Base-by-base conservation (phyloP, 2,797 vertebrate species). In the Trematomus bernacchii region DNA sequence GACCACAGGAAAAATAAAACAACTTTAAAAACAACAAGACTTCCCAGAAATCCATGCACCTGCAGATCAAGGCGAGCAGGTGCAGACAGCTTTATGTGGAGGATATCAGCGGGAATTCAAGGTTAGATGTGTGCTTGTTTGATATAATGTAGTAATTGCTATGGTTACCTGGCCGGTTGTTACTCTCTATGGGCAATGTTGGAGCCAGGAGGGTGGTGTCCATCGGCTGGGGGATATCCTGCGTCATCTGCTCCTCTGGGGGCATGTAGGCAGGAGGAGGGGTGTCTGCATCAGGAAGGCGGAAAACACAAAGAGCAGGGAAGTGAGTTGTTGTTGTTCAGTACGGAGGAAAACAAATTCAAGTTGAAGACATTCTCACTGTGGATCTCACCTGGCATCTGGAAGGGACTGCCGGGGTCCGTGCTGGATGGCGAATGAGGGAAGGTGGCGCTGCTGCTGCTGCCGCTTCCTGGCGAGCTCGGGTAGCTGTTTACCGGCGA, bases 261-360 rank as follows among this genome's bases (percentile, higher is more conserved):
- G 98, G 97, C 93, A 99, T 95, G 89, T 99, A 99, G 76, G 97
- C 98, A 90, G 98, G 98, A 62, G 98, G 97, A 4, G 98, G 98
- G 1, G 98, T 98, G 92, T 99, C 98, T 91, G 96, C 93, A 95
- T 82, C 55, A 83, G 65, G 42, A 48, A 66, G 61, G 43, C 42
- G 27, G 27, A 11, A 72, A 62, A 55, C 76, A 52, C 30, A 79
- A 74, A 78, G 52, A 52, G 58, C 27, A 37, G 44, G 21, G 2
- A 40, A 23, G 30, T 61, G 10, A 73, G 43, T 18, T 64, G 40
- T 27, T 64, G 37, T 19, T 40, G n/a, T 27, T 66, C 5, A 44
- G 6, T 8, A 23, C 1, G 10, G 40, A 42, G 3, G 19, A 60
- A 67, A n/a, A 5, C 8, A 4, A 64, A 59, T 8, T 50, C 11